These are phyloP conservation scores for Tursiops truncatus DNA, from an alignment of 2,113 vertebrate species.

Conservation along the genomic window DNA sequence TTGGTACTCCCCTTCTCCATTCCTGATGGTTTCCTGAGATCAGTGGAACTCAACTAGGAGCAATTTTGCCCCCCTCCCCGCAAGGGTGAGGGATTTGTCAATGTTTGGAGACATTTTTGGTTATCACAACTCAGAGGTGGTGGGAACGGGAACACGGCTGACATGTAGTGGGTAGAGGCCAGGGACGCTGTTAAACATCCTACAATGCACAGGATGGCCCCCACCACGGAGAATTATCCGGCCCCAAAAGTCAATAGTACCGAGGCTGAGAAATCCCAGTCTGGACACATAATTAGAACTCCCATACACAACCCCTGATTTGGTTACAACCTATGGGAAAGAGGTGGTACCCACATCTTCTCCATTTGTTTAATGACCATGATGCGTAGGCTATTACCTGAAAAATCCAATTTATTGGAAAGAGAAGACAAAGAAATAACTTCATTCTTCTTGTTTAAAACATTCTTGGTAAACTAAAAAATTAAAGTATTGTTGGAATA, in stretches of 20 bases:
- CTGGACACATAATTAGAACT: neutral
- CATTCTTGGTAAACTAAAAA: neutral
- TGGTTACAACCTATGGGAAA: neutral
- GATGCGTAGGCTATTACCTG: neutral
- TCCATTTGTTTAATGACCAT: neutral
- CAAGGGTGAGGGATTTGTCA: neutral
- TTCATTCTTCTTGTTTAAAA: conserved; percentile 1
- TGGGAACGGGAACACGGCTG: neutral
- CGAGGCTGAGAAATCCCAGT: neutral
- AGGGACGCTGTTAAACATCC: neutral
- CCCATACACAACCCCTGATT: neutral
- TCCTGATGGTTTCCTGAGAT: neutral
- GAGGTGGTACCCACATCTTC: neutral
- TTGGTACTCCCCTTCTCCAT: neutral
- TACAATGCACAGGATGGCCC: neutral
- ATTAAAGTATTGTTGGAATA: neutral
- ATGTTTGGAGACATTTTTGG: neutral
- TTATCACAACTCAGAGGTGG: neutral
- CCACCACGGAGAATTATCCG: neutral
- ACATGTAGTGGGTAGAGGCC: neutral
- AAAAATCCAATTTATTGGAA: neutral
- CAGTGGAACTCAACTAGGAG: neutral
- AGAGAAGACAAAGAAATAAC: neutral
- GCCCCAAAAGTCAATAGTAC: neutral
- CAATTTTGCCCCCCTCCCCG: neutral